These are phyloP conservation scores for Cololabis saira DNA, from an alignment of 2,113 vertebrate species.

Conservation along the genomic window DNA sequence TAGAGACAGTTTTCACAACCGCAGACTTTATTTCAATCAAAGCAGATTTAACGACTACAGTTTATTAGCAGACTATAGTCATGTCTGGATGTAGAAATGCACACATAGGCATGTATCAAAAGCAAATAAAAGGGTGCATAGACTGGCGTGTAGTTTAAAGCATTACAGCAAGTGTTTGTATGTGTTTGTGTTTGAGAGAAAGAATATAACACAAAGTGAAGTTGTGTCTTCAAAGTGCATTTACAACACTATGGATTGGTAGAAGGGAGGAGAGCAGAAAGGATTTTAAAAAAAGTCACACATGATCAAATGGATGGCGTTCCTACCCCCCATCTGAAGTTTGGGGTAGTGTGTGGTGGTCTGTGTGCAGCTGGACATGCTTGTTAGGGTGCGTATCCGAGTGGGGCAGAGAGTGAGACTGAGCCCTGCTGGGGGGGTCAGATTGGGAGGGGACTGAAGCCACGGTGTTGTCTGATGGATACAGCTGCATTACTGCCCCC, in stretches of 20 bases:
- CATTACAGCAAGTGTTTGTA: constrained; percentile 24
- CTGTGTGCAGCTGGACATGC: constrained; percentile 53
- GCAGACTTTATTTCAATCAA: constrained; percentile 73
- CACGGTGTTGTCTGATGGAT: constrained; percentile 85
- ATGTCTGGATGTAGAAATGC: constrained; percentile 43
- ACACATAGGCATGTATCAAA: constrained; percentile 37
- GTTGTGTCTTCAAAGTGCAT: constrained; percentile 72
- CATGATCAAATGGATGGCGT: background rate
- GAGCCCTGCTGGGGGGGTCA: constrained; percentile 56
- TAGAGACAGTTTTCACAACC: constrained; percentile 36
- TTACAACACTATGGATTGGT: constrained; percentile 60
- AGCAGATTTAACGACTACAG: constrained; percentile 64
- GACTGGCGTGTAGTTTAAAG: constrained; percentile 12
- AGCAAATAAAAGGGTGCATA: constrained; percentile 42
- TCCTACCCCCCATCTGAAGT: constrained; percentile 75
- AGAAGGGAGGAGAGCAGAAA: constrained; percentile 44
- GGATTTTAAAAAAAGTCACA: constrained; percentile 24
- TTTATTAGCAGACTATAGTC: constrained; percentile 48
- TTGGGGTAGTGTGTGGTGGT: constrained; percentile 74
- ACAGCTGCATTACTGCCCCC: constrained; percentile 89
- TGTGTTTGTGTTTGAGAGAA: constrained; percentile 20
- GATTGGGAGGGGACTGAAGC: constrained; percentile 64
- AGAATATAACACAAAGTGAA: constrained; percentile 48
- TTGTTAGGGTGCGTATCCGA: constrained; percentile 69
- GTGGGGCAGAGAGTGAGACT: constrained; percentile 56